Conservation (phyloP, 2,113 vertebrate species). For the Cyanistes caeruleus region DNA sequence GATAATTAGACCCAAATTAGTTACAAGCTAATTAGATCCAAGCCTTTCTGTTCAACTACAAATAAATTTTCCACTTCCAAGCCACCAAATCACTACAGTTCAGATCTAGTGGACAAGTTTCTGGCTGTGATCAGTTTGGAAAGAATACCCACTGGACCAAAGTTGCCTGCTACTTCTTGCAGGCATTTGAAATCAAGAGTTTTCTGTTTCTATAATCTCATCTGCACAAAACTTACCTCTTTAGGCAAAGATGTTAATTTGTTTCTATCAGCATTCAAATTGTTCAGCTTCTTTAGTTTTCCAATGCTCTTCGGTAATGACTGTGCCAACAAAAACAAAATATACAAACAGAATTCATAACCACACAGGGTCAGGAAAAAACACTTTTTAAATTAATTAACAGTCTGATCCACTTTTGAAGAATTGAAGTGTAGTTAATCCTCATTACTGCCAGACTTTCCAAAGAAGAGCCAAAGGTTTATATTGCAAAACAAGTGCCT, state of each 20-base stretch:
- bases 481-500: background rate
- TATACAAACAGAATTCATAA: background rate
- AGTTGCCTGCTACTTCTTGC: background rate
- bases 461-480: background rate
- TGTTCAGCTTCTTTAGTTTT: slow-evolving; percentile 92
- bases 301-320: slow-evolving; percentile 92
- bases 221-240: slow-evolving; percentile 83
- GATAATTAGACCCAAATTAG: background rate
- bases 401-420: background rate
- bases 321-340: slow-evolving; percentile 68
- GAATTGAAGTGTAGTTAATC: background rate
- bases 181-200: background rate
- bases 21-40: background rate
- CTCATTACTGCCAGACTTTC: background rate
- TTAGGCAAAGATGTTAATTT: slow-evolving; percentile 90
- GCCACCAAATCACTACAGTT: background rate
- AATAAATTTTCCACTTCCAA: background rate
- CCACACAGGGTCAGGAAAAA: background rate
- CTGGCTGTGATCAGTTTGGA: background rate
- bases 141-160: background rate
- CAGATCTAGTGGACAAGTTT: background rate
- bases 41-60: background rate
- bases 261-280: slow-evolving; percentile 97
- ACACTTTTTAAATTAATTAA: background rate
- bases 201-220: background rate